These are phyloP conservation scores for Trinectes maculatus DNA, from an alignment of 2,113 vertebrate genomes.

Conservation along the genomic window DNA sequence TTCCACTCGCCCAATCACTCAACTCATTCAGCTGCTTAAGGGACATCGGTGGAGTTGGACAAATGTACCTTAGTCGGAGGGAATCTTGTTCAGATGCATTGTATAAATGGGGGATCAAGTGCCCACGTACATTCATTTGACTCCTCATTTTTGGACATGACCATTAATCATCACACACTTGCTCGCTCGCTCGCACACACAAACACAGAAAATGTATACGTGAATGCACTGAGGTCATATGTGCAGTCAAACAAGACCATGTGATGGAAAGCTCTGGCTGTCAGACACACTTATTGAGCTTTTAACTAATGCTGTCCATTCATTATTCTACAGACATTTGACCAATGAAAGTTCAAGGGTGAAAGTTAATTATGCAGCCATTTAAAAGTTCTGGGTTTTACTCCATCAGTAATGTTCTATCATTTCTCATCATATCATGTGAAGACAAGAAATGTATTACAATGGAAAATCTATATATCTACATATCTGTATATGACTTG, in stretches of 20 bases:
- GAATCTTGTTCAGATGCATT: slow-evolving; percentile 1
- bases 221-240: background rate
- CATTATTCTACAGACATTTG: slow-evolving; percentile 37
- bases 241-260: slow-evolving; percentile 14
- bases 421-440: no score
- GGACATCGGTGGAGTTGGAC: slow-evolving; percentile 20
- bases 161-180: slow-evolving; percentile 34
- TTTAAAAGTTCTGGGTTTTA: slow-evolving; percentile 19
- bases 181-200: background rate
- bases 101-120: background rate
- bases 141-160: slow-evolving; percentile 36
- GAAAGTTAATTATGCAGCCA: slow-evolving; percentile 30
- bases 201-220: slow-evolving; percentile 3
- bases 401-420: slow-evolving; percentile 2
- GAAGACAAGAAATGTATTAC: no score
- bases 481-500: no score
- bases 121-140: background rate
- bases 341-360: slow-evolving; percentile 31
- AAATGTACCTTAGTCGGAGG: background rate
- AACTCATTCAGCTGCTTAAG: background rate
- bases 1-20: background rate
- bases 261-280: slow-evolving; percentile 26
- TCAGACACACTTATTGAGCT: slow-evolving; percentile 59
- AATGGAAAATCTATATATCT: no score
- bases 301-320: slow-evolving; percentile 57